These are phyloP conservation scores for Sphenopsis melanotis DNA, from an alignment of 2,797 vertebrate species.

Conservation along the genomic window DNA sequence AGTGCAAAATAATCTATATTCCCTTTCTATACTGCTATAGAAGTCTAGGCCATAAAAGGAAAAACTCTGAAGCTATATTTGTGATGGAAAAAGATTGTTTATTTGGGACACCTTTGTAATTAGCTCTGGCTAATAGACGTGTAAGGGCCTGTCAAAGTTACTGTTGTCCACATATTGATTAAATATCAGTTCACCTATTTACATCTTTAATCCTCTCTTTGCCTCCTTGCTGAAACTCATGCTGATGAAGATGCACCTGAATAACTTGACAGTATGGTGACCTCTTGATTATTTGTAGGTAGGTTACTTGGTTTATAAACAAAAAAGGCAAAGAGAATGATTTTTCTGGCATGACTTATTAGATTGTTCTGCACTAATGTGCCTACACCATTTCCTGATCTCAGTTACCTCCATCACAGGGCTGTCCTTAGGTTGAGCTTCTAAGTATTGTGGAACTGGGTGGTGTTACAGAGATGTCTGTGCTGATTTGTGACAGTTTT, in stretches of 20 bases:
- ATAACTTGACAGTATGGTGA: background rate
- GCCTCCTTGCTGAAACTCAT: background rate
- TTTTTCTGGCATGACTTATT: background rate
- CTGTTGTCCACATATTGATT: background rate
- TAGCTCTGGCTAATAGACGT: background rate
- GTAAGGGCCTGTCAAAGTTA: background rate
- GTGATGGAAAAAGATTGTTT: background rate
- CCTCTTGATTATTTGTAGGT: background rate
- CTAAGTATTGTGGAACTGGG: background rate
- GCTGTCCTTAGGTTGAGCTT: background rate
- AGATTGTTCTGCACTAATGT: background rate
- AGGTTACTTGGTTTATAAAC: background rate
- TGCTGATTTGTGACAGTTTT: background rate
- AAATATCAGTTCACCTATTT: background rate
- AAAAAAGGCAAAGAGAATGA: background rate
- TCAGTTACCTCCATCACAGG: background rate
- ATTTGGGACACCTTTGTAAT: background rate
- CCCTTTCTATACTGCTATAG: background rate
- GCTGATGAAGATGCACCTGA: background rate
- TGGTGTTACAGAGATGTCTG: background rate
- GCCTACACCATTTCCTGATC: background rate
- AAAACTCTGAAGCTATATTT: background rate
- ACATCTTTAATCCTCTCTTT: background rate
- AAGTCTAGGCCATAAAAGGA: background rate
- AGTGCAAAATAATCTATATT: background rate